Conservation (phyloP, 2,797 vertebrate species). For the Micropoecilia bifurca region DNA sequence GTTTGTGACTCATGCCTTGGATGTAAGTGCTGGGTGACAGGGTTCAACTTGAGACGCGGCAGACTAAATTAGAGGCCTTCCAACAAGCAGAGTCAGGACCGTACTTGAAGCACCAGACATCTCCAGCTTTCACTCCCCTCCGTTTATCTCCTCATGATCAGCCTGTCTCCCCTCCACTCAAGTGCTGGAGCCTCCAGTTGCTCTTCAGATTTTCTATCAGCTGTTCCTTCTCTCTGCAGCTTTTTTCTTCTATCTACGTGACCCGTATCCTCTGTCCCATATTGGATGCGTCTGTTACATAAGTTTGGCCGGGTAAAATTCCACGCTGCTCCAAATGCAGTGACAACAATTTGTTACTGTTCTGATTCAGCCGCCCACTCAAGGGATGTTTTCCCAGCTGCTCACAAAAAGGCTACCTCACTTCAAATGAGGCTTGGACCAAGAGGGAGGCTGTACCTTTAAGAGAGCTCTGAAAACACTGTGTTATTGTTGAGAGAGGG, state of each 20-base stretch:
- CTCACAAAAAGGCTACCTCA: constrained; percentile 67
- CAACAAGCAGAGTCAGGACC: constrained; percentile 28
- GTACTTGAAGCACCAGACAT: constrained; percentile 35
- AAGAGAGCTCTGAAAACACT: constrained; percentile 47
- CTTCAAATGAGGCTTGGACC: constrained; percentile 52
- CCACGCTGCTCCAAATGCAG: constrained; percentile 57
- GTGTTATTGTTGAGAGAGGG: constrained; percentile 39
- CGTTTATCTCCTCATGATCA: constrained; percentile 45
- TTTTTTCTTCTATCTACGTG: constrained; percentile 34
- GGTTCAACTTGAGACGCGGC: constrained; percentile 37
- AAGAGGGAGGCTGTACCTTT: constrained; percentile 32
- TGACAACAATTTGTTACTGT: constrained; percentile 74
- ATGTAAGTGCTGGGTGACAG: constrained; percentile 46
- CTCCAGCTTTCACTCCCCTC: constrained; percentile 32
- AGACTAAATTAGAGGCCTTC: constrained; percentile 39
- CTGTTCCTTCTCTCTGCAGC: constrained; percentile 15
- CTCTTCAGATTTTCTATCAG: neutral
- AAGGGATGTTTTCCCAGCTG: constrained; percentile 78
- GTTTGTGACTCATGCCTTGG: constrained; percentile 66
- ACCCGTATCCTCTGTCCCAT: constrained; percentile 43
- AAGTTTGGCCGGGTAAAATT: constrained; percentile 77
- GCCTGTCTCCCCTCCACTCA: constrained; percentile 20
- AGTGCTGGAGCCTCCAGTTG: constrained; percentile 20
- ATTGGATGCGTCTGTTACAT: constrained; percentile 63
- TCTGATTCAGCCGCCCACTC: constrained; percentile 68